Percentiles rank a stretch among this genome's conserved stretches.
These are phyloP conservation scores for Xanthorhoe spadicearia DNA, from an alignment of 2,888 invertebrate genomes.

Conservation along the genomic window DNA sequence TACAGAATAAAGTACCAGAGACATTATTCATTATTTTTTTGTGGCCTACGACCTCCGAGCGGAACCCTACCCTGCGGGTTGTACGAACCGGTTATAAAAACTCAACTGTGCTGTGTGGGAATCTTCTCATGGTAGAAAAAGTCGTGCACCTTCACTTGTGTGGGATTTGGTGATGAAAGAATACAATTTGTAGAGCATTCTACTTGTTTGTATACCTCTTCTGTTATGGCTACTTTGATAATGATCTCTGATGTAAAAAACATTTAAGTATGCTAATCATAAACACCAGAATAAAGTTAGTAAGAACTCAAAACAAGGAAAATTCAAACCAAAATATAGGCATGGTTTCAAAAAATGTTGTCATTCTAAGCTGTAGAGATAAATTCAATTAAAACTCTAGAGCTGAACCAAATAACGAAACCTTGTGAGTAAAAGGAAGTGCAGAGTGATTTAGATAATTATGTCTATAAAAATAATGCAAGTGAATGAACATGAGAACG, in stretches of 20 bases:
- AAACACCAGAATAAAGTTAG: background rate
- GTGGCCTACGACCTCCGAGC: constrained; percentile 39
- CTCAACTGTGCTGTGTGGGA: constrained; percentile 66
- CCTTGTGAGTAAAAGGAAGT: constrained; percentile 39
- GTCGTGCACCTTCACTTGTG: constrained; percentile 39
- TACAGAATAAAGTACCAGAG: constrained; percentile 12
- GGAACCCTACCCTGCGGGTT: constrained; percentile 34
- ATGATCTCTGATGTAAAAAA: background rate
- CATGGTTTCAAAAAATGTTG: background rate
- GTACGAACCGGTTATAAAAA: constrained; percentile 51
- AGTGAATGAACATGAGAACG: constrained; percentile 45
- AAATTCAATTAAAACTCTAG: background rate
- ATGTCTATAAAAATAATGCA: constrained; percentile 44
- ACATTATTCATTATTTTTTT: constrained; percentile 16
- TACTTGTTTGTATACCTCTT: background rate
- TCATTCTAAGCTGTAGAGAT: background rate
- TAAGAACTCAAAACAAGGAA: background rate
- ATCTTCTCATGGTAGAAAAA: constrained; percentile 64
- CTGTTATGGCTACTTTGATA: background rate
- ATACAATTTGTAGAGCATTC: constrained; percentile 2
- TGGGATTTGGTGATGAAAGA: constrained; percentile 21
- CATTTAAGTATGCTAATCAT: background rate
- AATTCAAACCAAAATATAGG: background rate
- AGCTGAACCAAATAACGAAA: constrained; percentile 9
- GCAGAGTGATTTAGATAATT: constrained; percentile 40